phyloP scores from a whole-genome alignment of 2,113 vertebrate genomes.

The Hippocampus mohnikei region DNA sequence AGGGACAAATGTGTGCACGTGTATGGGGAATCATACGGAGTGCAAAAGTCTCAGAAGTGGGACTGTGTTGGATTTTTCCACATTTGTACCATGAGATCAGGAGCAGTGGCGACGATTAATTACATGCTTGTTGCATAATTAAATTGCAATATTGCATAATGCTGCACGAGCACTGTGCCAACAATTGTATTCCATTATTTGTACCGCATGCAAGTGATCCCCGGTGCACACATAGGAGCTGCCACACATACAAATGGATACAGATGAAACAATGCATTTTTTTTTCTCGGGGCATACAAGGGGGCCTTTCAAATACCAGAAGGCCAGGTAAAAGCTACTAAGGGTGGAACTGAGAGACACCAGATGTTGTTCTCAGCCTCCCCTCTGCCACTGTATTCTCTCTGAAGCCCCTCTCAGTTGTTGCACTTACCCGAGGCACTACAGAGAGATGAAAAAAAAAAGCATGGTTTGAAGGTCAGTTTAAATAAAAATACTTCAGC shows the following conservation, averaged over 20 bases:
- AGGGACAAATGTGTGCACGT: background rate
- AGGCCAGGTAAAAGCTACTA: slow-evolving; percentile 46
- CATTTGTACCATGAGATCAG: slow-evolving; percentile 24
- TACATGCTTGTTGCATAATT: slow-evolving; percentile 9
- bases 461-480: slow-evolving; percentile 74
- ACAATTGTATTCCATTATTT: slow-evolving; percentile 3
- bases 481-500: slow-evolving; percentile 73
- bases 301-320: slow-evolving; percentile 41
- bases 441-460: slow-evolving; percentile 60
- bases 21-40: slow-evolving; percentile 27
- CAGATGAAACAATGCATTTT: slow-evolving; percentile 44
- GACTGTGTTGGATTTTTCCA: slow-evolving; percentile 14
- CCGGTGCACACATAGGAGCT: background rate
- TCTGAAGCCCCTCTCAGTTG: slow-evolving; percentile 39
- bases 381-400: slow-evolving; percentile 31
- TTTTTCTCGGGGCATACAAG: slow-evolving; percentile 42
- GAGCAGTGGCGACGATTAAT: slow-evolving; percentile 7
- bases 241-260: slow-evolving; percentile 24
- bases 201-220: slow-evolving; percentile 13
- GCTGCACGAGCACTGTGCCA: background rate
- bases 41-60: slow-evolving; percentile 19
- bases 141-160: background rate
- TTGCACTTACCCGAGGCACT: slow-evolving; percentile 54
- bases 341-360: slow-evolving; percentile 63
- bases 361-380: slow-evolving; percentile 55